Percentiles rank a stretch among this genome's conserved stretches.
These are phyloP conservation scores for Amblyteles armatorius DNA, from an alignment of 2,888 invertebrate genomes.

Conservation along the genomic window DNA sequence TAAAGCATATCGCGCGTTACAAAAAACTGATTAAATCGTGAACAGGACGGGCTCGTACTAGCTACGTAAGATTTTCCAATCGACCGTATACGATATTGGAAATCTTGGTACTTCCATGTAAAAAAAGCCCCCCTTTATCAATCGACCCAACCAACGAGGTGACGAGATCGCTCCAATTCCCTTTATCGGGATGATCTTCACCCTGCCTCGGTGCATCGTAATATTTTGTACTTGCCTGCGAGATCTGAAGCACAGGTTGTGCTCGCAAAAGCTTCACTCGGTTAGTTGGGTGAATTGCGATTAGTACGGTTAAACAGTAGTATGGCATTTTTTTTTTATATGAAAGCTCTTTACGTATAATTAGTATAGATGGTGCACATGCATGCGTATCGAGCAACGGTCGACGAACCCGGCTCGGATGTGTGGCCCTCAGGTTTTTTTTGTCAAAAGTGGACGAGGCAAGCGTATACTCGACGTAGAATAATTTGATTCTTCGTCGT, in stretches of 20 bases:
- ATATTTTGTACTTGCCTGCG: conserved; percentile 41
- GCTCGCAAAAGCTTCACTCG: conserved; percentile 48
- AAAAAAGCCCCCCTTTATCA: conserved; percentile 5
- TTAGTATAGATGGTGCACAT: conserved; percentile 71
- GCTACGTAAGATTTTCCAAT: conserved; percentile 23
- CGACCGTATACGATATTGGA: conserved; percentile 15
- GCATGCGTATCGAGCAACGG: conserved; percentile 73
- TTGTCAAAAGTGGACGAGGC: conserved; percentile 7
- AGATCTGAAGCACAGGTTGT: conserved; percentile 32
- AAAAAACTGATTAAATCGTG: background rate
- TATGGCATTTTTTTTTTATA: background rate
- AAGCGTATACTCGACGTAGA: conserved; percentile 17
- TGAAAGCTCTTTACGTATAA: conserved; percentile 55
- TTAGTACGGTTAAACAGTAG: conserved; percentile 18
- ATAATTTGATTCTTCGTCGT: background rate
- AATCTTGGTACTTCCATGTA: conserved; percentile 1
- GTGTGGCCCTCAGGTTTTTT: background rate
- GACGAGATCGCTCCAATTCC: conserved; percentile 27
- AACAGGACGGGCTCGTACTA: background rate
- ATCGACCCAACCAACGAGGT: conserved; percentile 58
- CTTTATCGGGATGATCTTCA: conserved; percentile 15
- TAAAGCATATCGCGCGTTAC: conserved; percentile 17
- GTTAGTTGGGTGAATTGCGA: conserved; percentile 58
- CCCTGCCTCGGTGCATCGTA: background rate
- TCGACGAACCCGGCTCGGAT: conserved; percentile 65